These are phyloP conservation scores for Meda fulgida DNA, from an alignment of 2,797 vertebrate species.

Conservation along the genomic window DNA sequence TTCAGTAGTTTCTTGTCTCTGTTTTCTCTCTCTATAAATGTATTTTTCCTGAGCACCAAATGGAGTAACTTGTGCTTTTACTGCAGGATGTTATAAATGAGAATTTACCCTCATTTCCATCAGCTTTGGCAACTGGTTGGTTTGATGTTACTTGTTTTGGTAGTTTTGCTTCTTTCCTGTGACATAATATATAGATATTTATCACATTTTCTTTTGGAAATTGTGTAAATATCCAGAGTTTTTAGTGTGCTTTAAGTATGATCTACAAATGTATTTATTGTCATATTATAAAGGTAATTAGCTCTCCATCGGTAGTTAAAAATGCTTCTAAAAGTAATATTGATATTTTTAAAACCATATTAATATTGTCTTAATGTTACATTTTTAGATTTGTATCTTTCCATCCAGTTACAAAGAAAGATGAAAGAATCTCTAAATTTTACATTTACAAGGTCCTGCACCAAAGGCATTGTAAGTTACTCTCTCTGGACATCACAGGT, in stretches of 20 bases:
- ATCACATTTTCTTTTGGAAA: not conserved
- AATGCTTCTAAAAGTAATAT: not conserved
- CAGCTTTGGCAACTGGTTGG: constrained; percentile 82
- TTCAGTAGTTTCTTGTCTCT: not conserved
- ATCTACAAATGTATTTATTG: not conserved
- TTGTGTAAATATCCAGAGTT: not conserved
- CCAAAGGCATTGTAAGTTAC: constrained; percentile 90
- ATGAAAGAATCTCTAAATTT: constrained; percentile 89
- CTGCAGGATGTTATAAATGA: constrained; percentile 93
- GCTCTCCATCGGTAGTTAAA: not conserved
- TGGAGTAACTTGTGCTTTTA: constrained; percentile 89
- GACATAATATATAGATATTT: too few relatives aligned
- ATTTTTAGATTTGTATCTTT: constrained; percentile 73
- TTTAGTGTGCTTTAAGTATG: not conserved
- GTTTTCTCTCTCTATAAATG: not conserved
- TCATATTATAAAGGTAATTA: not conserved
- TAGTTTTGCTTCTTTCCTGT: not conserved
- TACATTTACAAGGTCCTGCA: constrained; percentile 92
- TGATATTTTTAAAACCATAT: not conserved
- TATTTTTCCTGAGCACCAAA: constrained; percentile 72
- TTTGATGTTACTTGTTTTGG: constrained; percentile 77
- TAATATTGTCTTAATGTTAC: not conserved
- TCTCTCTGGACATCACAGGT: constrained; percentile 92
- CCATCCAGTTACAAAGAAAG: constrained; percentile 81
- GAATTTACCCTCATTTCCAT: constrained; percentile 85